Base-by-base conservation (phyloP, 2,113 vertebrate genomes). In the Dissostichus mawsoni region DNA sequence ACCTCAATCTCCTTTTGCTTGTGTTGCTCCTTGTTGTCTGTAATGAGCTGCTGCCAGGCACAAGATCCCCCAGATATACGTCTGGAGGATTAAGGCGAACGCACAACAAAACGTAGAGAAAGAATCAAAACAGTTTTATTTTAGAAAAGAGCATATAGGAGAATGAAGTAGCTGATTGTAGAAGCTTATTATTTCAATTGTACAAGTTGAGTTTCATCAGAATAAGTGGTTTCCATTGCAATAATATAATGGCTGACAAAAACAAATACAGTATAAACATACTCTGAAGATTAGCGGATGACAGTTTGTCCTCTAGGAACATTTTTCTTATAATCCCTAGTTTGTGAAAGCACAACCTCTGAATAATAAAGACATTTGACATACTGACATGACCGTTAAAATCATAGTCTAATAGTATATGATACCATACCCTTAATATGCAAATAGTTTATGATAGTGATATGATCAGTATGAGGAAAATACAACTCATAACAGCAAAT, bases 1-100 rank as follows among this genome's bases (percentile, higher is more conserved):
- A 93, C 72, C 69, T 71, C 89, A 88, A 90, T 94, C 91, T 93
- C 90, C 90, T 92, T 93, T 90, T 83, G 87, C 85, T 84, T 91
- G 87, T 78, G 78, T 78, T 73, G 74, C 87, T 82, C 85, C 80
- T 91, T 87, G 82, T 62, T 83, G 48, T 69, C 67, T 64, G 64
- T 90, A 92, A 93, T 89, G 77, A 94, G 84, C 80, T 33, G 66
- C 50, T 17, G 71, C 58, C 36, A 61, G 59, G 48, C 56, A 61
- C 67, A 74, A 75, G 70, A 88, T 83, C 69, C 45, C 62, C 1
- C 58, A 77, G 76, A 81, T 72, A 78, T 25, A 61, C 50, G 10
- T 81, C 33, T 29, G 5, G 18, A 63, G 85, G 88, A 92, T 94
- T 93, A 93, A 61, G 12, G 36, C 47, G 53, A 69, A 71, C 82